Base-by-base conservation (phyloP, 2,888 invertebrate species). In the Leptinotarsa peninsularis region DNA sequence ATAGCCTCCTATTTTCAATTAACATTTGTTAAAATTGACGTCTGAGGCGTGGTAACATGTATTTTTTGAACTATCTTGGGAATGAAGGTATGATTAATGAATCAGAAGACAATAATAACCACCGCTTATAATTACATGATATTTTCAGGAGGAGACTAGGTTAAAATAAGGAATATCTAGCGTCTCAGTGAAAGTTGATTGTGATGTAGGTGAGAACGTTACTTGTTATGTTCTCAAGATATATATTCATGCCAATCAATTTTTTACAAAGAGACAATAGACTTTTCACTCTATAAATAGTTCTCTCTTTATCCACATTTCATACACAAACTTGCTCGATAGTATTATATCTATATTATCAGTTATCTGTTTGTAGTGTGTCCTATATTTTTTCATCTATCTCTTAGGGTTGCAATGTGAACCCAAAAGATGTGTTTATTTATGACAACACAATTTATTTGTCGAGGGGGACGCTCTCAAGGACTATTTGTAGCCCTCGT, bases 171-270 rank as follows among this genome's bases (percentile, higher is more conserved):
- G 33, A 63, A 63, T 63, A 63, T 18, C 27, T 63, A 18, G n/a
- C 10, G 63, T 63, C 18, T 43, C n/a, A 63, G 63, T 10, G 63
- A 63, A 63, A 63, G 63, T 63, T 63, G 63, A 63, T 63, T 63
- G 63, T 63, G 63, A 63, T 63, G 63, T 33, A 63, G 63, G 27
- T 63, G n/a, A 18, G 43, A 63, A 43, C 7, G 63, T 63, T 63
- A 63, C 10, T 33, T n/a, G 27, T 33, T 58, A 27, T 17, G 43
- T 63, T 63, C 63, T 17, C 63, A 63, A 18, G 43, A 43, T 33
- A 63, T 63, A 27, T n/a, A 63, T 33, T 17, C 0, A 63, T 63
- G 63, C 43, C 63, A 18, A 63, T 63, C 43, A n/a, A 17, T n/a
- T 63, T 63, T 27, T 63, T 3, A n/a, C 2, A 10, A 58, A 23